These are phyloP conservation scores for Buceros bicornis DNA, from an alignment of 2,797 vertebrate genomes.

Conservation along the genomic window DNA sequence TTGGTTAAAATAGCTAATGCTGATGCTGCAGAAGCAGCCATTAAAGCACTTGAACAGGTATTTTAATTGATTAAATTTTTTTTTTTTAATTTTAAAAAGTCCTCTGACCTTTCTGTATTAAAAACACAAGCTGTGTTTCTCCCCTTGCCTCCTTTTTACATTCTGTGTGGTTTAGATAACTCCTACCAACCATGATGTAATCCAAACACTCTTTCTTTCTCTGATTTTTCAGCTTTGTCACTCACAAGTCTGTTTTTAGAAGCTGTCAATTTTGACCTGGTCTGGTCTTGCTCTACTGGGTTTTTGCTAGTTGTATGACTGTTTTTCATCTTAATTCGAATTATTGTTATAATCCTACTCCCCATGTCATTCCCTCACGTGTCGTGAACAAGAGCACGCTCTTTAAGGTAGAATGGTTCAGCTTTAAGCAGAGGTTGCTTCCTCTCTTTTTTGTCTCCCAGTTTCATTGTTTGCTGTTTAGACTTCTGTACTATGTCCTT, in stretches of 20 bases:
- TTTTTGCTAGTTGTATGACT: background rate
- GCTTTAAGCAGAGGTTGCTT: background rate
- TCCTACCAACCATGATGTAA: background rate
- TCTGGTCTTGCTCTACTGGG: background rate
- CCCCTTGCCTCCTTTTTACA: background rate
- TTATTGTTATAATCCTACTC: background rate
- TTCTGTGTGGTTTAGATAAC: background rate
- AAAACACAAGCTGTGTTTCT: background rate
- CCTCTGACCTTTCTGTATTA: background rate
- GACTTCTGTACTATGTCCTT: background rate
- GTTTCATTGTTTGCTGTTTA: background rate
- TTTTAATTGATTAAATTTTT: background rate
- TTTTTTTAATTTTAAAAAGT: background rate
- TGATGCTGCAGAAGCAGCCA: conserved; percentile 85
- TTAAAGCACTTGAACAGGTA: conserved; percentile 89
- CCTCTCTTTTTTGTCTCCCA: background rate
- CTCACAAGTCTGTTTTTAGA: background rate
- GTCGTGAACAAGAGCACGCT: background rate
- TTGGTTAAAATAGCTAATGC: conserved; percentile 82
- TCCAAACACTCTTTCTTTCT: background rate
- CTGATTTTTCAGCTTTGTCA: background rate
- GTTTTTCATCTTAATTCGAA: background rate
- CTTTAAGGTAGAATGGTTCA: background rate
- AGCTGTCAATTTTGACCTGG: background rate
- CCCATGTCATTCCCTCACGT: background rate